These are phyloP conservation scores for Catharus bicknelli DNA, from an alignment of 2,113 vertebrate species.

Conservation along the genomic window DNA sequence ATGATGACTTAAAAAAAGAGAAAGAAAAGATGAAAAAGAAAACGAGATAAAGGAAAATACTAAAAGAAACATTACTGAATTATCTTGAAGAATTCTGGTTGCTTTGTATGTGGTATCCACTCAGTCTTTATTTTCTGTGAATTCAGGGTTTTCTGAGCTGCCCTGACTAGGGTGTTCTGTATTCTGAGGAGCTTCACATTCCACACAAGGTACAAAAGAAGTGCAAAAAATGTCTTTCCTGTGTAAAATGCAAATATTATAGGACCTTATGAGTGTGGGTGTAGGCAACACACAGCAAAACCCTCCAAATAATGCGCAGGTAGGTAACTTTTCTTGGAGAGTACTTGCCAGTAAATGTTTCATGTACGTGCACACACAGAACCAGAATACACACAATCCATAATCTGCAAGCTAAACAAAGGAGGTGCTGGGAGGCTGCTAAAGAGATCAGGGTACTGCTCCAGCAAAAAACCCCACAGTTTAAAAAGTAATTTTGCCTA, in stretches of 20 bases:
- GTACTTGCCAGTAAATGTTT: neutral
- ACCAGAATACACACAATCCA: neutral
- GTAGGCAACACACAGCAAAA: neutral
- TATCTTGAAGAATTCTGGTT: neutral
- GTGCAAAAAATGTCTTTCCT: neutral
- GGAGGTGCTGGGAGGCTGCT: neutral
- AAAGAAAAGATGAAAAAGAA: neutral
- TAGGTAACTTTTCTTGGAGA: neutral
- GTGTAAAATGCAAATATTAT: neutral
- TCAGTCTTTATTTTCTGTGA: neutral
- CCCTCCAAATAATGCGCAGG: neutral
- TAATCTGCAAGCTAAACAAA: neutral
- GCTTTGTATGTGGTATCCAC: neutral
- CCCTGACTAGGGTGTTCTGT: neutral
- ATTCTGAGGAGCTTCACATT: neutral
- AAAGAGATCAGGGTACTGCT: neutral
- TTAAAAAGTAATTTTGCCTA: neutral
- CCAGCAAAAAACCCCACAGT: neutral
- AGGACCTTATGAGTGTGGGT: neutral
- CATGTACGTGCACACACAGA: fast-evolving
- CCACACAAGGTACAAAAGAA: neutral
- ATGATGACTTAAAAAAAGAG: neutral
- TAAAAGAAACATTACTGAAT: neutral
- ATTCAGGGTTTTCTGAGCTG: neutral
- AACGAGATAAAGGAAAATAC: neutral